These are phyloP conservation scores for Phalera bucephala DNA, from an alignment of 2,888 invertebrate genomes.

Conservation along the genomic window DNA sequence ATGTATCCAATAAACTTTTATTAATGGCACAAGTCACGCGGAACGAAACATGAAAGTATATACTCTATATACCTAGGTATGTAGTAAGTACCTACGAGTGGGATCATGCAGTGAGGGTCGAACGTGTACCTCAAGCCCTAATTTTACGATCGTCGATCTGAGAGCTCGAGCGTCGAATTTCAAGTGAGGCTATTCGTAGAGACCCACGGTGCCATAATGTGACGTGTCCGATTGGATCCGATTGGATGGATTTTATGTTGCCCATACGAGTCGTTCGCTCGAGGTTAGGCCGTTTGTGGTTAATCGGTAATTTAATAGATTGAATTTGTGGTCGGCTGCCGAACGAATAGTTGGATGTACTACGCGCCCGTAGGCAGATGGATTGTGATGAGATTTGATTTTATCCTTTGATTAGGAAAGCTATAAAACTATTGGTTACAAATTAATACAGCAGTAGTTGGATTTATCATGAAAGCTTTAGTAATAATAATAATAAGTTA, in stretches of 20 bases:
- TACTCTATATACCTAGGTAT: too few species aligned
- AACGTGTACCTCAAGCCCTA: conserved; percentile 52
- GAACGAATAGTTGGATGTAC: conserved; percentile 30
- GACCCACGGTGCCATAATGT: conserved; percentile 65
- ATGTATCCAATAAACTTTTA: conserved; percentile 71
- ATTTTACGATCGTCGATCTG: conserved; percentile 74
- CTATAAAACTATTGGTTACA: conserved; percentile 1
- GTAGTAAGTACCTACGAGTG: too few species aligned
- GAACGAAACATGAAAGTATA: conserved; percentile 47
- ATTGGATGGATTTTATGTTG: conserved; percentile 74
- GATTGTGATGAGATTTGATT: conserved; percentile 6
- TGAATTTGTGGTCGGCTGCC: conserved; percentile 52
- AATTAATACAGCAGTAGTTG: too few species aligned
- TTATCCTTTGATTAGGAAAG: neutral
- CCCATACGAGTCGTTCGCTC: conserved; percentile 54
- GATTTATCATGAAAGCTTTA: too few species aligned
- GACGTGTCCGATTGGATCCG: too few species aligned
- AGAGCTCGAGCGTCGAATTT: conserved; percentile 72
- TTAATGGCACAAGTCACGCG: conserved; percentile 62
- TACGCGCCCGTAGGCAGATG: conserved; percentile 11
- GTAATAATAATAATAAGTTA: too few species aligned
- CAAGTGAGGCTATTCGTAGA: conserved; percentile 71
- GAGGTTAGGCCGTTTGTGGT: conserved; percentile 56
- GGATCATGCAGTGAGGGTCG: conserved; percentile 7
- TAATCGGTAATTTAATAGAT: conserved; percentile 67